A percentile compares a stretch with the other conserved stretches of the same genome.
Evolutionary conservation across 2,113 vertebrate species (phyloP).

Genomic region (Fregetta grallaria): DNA sequence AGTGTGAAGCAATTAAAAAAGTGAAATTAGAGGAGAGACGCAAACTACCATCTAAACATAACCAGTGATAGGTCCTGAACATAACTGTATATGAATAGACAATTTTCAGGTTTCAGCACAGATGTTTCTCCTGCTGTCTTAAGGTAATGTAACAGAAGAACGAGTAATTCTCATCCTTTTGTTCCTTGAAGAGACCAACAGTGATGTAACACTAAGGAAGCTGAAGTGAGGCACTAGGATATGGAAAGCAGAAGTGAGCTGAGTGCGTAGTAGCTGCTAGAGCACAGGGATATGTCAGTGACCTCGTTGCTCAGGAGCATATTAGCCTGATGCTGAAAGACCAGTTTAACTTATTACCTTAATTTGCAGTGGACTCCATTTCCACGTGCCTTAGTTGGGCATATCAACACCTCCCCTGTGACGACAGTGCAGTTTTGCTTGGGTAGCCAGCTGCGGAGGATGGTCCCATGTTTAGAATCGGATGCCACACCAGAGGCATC

Average conservation of each 20-base stretch:
- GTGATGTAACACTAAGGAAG: neutral
- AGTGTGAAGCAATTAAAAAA: neutral
- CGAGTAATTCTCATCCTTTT: neutral
- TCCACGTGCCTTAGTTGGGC: neutral
- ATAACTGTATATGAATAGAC: neutral
- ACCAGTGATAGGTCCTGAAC: neutral
- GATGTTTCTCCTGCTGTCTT: neutral
- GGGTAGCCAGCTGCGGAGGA: neutral
- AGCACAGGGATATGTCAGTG: neutral
- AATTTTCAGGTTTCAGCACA: neutral
- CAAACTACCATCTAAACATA: neutral
- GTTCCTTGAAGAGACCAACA: neutral
- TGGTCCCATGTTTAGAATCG: neutral
- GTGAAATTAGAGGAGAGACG: neutral
- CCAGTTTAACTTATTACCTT: neutral
- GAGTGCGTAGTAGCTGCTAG: neutral
- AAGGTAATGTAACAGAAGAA: neutral
- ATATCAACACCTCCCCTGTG: neutral
- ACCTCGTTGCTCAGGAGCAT: neutral
- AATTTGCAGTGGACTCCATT: neutral
- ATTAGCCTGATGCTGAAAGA: neutral
- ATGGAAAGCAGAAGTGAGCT: neutral
- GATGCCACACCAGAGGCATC: neutral
- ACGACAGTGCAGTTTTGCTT: neutral
- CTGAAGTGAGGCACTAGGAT: neutral